These are phyloP conservation scores for Calameuta idolon DNA, from an alignment of 2,888 invertebrate genomes.

Conservation along the genomic window DNA sequence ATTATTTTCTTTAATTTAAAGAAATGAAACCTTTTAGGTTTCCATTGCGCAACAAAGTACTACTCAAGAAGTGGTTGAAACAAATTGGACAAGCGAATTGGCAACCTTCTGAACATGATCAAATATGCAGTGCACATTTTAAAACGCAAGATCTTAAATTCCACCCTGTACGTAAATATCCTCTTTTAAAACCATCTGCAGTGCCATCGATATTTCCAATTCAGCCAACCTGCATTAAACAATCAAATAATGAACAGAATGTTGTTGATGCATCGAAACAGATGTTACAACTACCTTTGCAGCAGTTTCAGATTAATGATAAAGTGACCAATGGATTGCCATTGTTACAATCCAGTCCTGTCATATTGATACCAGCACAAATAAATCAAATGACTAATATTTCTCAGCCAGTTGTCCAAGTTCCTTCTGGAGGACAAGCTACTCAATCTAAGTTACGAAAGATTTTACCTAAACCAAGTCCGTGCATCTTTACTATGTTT, in stretches of 20 bases:
- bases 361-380: conserved; percentile 35
- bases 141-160: conserved; percentile 24
- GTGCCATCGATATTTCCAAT: conserved; percentile 40
- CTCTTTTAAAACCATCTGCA: conserved; percentile 32
- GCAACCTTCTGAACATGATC: conserved; percentile 20
- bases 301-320: background rate
- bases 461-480: conserved; percentile 24
- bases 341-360: conserved; percentile 31
- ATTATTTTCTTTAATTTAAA: conserved; percentile 14
- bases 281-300: background rate
- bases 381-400: conserved; percentile 4
- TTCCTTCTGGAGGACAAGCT: background rate
- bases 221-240: background rate
- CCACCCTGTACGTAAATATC: conserved; percentile 11
- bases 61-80: conserved; percentile 33
- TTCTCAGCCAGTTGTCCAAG: background rate
- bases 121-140: conserved; percentile 41
- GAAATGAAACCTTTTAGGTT: conserved; percentile 29
- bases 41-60: conserved; percentile 28
- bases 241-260: background rate
- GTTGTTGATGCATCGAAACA: background rate
- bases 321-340: conserved; percentile 8
- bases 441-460: conserved; percentile 20
- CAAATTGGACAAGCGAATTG: conserved; percentile 29
- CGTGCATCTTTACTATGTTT: background rate